Percentiles rank a stretch among this genome's conserved stretches.
These are phyloP conservation scores for Arbacia lixula DNA, from an alignment of 53 echinoderm and acorn worm species.

Conservation along the genomic window DNA sequence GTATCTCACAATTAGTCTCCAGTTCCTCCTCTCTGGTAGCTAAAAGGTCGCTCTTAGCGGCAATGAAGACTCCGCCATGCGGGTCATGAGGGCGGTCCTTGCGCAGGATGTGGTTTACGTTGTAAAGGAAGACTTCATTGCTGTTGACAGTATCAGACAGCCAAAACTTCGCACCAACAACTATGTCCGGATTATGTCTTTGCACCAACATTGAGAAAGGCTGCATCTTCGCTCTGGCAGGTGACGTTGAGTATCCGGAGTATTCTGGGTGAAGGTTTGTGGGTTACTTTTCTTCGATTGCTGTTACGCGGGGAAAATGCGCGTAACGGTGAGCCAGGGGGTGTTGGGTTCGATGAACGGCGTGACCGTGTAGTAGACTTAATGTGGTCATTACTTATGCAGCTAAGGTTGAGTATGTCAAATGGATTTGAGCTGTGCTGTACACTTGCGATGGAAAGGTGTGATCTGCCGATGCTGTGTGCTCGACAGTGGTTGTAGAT, in stretches of 20 bases:
- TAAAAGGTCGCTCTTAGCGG: neutral
- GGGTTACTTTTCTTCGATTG: no score
- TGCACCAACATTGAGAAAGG: neutral
- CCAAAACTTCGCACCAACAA: neutral
- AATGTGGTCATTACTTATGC: no score
- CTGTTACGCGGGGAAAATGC: no score
- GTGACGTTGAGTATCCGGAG: neutral
- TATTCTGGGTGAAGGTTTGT: no score
- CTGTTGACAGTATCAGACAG: neutral
- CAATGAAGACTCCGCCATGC: neutral
- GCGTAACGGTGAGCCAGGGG: no score
- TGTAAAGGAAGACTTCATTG: slow-evolving; percentile 3
- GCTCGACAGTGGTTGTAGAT: no score
- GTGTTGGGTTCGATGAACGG: no score
- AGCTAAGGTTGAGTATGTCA: no score
- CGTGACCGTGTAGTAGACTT: no score
- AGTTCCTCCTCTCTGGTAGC: neutral
- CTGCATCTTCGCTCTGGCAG: slow-evolving; percentile 1
- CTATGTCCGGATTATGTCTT: neutral
- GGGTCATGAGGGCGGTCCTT: neutral
- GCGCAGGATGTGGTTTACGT: neutral
- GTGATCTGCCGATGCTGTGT: no score
- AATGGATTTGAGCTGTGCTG: no score
- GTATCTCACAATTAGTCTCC: slow-evolving; percentile 2
- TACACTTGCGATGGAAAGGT: no score